Percentiles rank a stretch among this genome's conserved stretches.
phyloP scores from a whole-genome alignment of 2,797 vertebrate species.

The Rhinella marina region DNA sequence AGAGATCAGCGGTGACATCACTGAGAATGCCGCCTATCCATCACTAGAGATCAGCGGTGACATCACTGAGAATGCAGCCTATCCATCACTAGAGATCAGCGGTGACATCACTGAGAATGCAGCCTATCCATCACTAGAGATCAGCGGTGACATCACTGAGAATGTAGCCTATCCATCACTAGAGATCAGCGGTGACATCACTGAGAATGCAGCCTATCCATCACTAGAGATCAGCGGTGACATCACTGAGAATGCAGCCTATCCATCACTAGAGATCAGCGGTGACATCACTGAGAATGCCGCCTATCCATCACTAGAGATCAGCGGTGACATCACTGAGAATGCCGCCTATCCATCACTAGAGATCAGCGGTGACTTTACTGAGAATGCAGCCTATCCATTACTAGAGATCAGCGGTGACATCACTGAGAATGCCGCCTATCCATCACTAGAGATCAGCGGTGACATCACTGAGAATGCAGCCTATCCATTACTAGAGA shows the following conservation, averaged over 20 bases:
- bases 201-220: not conserved
- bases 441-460: not conserved
- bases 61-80: not conserved
- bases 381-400: not conserved
- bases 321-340: not conserved
- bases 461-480: not conserved
- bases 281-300: not conserved
- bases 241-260: not conserved
- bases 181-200: not conserved
- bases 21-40: not conserved
- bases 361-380: not conserved
- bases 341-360: not conserved
- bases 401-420: not conserved
- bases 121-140: not conserved
- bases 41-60: not conserved
- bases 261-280: not conserved
- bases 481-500: not conserved
- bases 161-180: not conserved
- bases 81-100: not conserved
- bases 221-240: not conserved
- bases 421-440: not conserved
- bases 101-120: not conserved
- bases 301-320: not conserved
- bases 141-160: not conserved
- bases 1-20: not conserved